Percentiles rank a stretch among this genome's conserved stretches.
Conservation (phyloP, 2,797 vertebrate species). For the Mycteria americana region DNA sequence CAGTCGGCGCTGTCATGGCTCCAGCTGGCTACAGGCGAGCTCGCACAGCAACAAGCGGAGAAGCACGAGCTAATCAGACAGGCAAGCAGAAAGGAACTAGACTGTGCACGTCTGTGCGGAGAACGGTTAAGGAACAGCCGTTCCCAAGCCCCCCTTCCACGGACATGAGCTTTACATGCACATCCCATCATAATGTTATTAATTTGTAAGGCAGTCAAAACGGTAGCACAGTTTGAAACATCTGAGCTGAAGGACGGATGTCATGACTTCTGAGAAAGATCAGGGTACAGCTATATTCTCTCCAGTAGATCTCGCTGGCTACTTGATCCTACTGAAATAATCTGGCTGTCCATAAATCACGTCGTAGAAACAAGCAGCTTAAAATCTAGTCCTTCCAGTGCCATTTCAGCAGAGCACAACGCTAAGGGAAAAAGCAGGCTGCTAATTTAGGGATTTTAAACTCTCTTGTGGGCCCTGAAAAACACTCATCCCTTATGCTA, state of each 20-base stretch:
- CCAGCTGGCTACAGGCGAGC: background rate
- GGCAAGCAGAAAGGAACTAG: background rate
- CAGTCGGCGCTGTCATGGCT: background rate
- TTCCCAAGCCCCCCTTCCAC: background rate
- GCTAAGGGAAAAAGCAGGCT: background rate
- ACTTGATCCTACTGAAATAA: background rate
- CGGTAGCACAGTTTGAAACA: background rate
- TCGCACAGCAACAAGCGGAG: accelerated
- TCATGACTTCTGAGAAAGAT: background rate
- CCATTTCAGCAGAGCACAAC: background rate
- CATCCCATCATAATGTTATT: background rate
- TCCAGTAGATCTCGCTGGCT: background rate
- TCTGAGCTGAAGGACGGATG: background rate
- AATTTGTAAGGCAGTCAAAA: background rate
- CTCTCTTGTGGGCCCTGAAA: background rate
- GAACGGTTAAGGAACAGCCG: background rate
- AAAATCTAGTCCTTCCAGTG: background rate
- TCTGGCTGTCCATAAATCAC: background rate
- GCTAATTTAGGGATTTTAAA: background rate
- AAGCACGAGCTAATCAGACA: background rate
- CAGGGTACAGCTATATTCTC: background rate
- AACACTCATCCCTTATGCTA: background rate
- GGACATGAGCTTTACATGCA: background rate
- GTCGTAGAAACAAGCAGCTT: background rate
- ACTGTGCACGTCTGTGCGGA: background rate